Evolutionary conservation across 2,113 vertebrate genomes (phyloP), one percentile per base, ranked within the genome.

Genomic region (Psophia crepitans): DNA sequence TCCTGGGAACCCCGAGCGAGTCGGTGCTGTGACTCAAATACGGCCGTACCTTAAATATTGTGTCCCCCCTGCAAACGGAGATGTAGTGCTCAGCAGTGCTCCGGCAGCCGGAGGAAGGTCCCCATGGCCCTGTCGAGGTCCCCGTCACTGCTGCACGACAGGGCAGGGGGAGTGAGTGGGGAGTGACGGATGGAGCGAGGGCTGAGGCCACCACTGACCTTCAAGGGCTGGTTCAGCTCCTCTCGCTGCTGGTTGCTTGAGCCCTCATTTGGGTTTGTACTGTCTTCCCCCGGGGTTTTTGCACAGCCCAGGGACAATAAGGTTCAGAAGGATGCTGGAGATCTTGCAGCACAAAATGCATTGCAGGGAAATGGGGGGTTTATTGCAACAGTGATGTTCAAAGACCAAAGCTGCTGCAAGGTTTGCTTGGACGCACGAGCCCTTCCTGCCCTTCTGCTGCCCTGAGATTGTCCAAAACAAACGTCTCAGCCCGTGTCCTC

Each of bases 111-210:
- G 1, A 18, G 54, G 18, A 35, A 63, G 9, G 54, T 83, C 46
- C 33, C 20, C 0, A 0, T n/a, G 73, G 46, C 33, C 58, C 20
- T 32, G 33, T 57, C 0, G 1, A 73, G 43, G 61, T 63, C 46
- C 41, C 61, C 5, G 11, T 28, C 60, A 33, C 23, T 0, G 1
- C 49, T 35, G 35, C 19, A 11, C 70, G 60, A 48, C n/a, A n/a
- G 17, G 5, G 6, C 17, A 5, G 30, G 65, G 49, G 26, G 15
- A 19, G 3, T 0, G 3, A 80, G 44, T 4, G 5, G 32, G 11
- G n/a, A n/a, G n/a, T n/a, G n/a, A n/a, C n/a, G n/a, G n/a, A n/a
- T 41, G 58, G 8, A 81, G 37, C 0, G 0, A 49, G 8, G 51
- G 27, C 5, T 33, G 57, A 58, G 57, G 23, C 60, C 51, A 26